Evolutionary conservation across 2,113 vertebrate genomes (phyloP).

Genomic region (Bos indicus): DNA sequence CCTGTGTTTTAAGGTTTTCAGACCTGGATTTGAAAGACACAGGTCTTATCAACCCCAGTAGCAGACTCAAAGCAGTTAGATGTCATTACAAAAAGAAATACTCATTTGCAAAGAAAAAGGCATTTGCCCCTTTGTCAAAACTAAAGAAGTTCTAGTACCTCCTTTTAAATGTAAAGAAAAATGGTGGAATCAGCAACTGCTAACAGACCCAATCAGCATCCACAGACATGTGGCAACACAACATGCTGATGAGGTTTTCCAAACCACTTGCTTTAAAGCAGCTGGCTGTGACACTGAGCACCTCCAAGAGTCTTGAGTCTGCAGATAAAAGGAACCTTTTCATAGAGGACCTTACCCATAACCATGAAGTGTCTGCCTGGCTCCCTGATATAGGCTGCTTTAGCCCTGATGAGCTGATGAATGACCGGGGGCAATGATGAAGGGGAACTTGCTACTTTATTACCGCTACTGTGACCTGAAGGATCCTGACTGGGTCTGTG

Average conservation of each 20-base stretch:
- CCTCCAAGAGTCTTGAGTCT: neutral
- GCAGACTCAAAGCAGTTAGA: constrained; percentile 77
- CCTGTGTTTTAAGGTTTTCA: constrained; percentile 71
- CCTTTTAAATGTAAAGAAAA: constrained; percentile 29
- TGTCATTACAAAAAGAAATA: constrained; percentile 81
- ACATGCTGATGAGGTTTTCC: constrained; percentile 81
- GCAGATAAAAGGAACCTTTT: neutral
- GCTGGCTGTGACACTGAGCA: neutral
- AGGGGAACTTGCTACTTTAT: constrained; percentile 92
- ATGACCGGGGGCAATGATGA: constrained; percentile 73
- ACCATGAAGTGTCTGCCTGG: constrained; percentile 68
- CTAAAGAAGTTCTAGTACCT: constrained; percentile 73
- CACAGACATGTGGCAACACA: constrained; percentile 88
- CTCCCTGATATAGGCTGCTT: constrained; percentile 83
- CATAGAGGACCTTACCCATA: neutral
- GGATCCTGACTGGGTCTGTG: constrained; percentile 85
- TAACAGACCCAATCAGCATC: constrained; percentile 78
- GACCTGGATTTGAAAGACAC: constrained; percentile 79
- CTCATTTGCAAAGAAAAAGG: constrained; percentile 86
- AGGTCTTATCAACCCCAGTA: constrained; percentile 43
- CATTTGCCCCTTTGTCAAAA: constrained; percentile 91
- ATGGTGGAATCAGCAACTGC: constrained; percentile 82
- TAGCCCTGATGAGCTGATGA: constrained; percentile 76
- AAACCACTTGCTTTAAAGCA: constrained; percentile 70
- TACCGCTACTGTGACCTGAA: constrained; percentile 90